phyloP scores from a whole-genome alignment of 2,888 invertebrate species.

The Epirrhoe alternata region DNA sequence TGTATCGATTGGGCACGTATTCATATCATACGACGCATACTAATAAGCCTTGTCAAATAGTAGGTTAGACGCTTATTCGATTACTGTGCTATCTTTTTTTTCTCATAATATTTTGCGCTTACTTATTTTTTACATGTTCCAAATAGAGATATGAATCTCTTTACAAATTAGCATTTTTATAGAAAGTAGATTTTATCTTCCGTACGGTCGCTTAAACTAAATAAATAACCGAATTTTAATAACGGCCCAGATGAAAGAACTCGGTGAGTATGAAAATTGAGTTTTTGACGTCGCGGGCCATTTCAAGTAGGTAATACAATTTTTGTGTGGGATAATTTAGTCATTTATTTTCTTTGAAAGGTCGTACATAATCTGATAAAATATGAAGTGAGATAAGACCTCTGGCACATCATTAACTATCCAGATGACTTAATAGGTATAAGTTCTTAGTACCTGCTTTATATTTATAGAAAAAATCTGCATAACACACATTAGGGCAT shows the following conservation, averaged over 20 bases:
- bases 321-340: constrained; percentile 6
- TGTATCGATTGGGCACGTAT: constrained; percentile 45
- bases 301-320: neutral
- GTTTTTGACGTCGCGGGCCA: constrained; percentile 8
- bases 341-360: constrained; percentile 7
- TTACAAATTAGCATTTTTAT: constrained; percentile 37
- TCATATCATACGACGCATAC: constrained; percentile 46
- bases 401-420: neutral
- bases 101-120: constrained; percentile 36
- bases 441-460: no score
- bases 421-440: no score
- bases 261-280: constrained; percentile 24
- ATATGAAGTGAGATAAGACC: neutral
- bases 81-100: constrained; percentile 45
- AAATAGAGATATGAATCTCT: constrained; percentile 36
- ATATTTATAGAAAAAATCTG: no score
- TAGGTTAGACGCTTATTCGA: constrained; percentile 47
- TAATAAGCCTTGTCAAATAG: constrained; percentile 43
- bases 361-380: constrained; percentile 4
- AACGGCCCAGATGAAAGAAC: constrained; percentile 11
- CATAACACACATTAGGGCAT: no score
- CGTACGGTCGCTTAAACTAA: constrained; percentile 27
- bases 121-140: constrained; percentile 24
- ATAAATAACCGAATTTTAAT: constrained; percentile 28
- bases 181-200: constrained; percentile 35